phyloP scores from a whole-genome alignment of 2,113 vertebrate genomes.

The Chroicocephalus ridibundus region DNA sequence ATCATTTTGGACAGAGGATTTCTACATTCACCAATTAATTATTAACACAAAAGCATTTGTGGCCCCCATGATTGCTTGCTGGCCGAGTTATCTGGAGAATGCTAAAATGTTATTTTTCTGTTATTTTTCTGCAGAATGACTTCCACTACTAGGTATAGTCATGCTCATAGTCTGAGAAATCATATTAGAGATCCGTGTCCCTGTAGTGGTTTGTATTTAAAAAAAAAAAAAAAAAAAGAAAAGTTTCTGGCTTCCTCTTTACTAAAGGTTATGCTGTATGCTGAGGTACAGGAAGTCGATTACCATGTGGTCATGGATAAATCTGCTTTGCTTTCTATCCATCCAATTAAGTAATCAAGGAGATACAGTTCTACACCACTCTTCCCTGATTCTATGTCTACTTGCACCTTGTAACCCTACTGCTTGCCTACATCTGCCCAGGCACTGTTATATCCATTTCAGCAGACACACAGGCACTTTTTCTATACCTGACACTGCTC shows the following conservation, averaged over 20 bases:
- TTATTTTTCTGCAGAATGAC: not conserved
- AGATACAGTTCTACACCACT: not conserved
- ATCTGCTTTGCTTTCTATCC: not conserved
- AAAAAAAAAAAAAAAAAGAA: not conserved
- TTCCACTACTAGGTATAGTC: not conserved
- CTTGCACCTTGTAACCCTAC: not conserved
- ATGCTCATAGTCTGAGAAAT: not conserved
- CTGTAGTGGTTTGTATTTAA: not conserved
- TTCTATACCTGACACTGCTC: not conserved
- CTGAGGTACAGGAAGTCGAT: not conserved
- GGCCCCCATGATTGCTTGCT: not conserved
- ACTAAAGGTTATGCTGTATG: not conserved
- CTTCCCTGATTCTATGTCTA: not conserved
- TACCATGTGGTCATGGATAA: not conserved
- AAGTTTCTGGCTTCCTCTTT: not conserved
- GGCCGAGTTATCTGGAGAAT: not conserved
- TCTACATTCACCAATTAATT: not conserved
- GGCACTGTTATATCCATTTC: not conserved
- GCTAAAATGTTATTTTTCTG: not conserved
- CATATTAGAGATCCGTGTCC: not conserved
- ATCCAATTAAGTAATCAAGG: not conserved
- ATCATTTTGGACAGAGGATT: not conserved
- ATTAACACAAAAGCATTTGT: not conserved
- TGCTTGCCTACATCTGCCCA: not conserved
- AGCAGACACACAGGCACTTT: not conserved